Conservation (phyloP, 2,113 vertebrate genomes). For the Callipepla californica region DNA sequence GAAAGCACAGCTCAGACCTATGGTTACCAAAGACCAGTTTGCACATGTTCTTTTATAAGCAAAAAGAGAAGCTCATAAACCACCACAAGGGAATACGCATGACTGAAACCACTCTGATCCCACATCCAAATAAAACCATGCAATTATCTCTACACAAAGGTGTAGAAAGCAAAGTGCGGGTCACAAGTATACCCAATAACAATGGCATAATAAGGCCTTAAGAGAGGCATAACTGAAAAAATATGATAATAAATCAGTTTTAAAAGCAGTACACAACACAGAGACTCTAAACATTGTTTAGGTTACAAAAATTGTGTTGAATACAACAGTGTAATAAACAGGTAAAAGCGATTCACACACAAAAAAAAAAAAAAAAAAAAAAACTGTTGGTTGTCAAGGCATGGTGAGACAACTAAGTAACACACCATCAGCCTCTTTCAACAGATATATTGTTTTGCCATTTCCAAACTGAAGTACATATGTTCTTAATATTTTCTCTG, state of each 20-base stretch:
- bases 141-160: not conserved
- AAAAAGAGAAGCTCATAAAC: not conserved
- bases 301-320: slow-evolving; percentile 1
- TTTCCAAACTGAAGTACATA: slow-evolving; percentile 63
- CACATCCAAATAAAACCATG: not conserved
- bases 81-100: not conserved
- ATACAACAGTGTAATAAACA: not conserved
- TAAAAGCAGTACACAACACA: slow-evolving; percentile 36
- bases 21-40: not conserved
- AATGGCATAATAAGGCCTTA: not conserved
- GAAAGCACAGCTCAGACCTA: not conserved
- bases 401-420: slow-evolving; percentile 48
- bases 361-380: not conserved
- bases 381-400: slow-evolving; percentile 21
- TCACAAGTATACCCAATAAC: not conserved
- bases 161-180: not conserved
- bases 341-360: not conserved
- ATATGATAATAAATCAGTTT: not conserved
- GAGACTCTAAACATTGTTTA: slow-evolving; percentile 52
- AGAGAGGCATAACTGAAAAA: not conserved
- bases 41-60: not conserved
- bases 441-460: slow-evolving; percentile 49
- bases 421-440: slow-evolving; percentile 59
- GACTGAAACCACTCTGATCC: not conserved
- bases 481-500: slow-evolving; percentile 76